A percentile compares a stretch with the other conserved stretches of the same genome.
Conservation (phyloP, 1,140 invertebrate genomes). For the Andricus grossulariae region DNA sequence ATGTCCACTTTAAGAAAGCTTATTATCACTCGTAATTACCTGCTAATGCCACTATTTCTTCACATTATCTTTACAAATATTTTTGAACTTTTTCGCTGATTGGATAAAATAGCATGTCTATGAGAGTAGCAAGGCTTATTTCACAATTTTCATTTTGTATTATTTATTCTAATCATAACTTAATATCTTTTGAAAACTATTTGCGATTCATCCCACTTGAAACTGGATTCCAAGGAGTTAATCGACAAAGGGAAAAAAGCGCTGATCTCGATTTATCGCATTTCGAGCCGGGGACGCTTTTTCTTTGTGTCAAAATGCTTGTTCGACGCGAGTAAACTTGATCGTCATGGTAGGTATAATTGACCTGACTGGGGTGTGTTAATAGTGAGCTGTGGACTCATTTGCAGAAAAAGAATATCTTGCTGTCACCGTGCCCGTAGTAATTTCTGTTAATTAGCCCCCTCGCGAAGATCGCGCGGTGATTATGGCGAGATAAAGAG, state of each 20-base stretch:
- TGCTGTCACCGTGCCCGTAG: constrained; percentile 17
- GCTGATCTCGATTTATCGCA: neutral
- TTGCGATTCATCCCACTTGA: neutral
- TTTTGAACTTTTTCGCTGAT: too few species aligned
- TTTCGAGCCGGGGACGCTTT: neutral
- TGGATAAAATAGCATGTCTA: too few species aligned
- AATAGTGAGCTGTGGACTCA: neutral
- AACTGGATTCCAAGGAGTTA: neutral
- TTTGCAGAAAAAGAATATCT: constrained; percentile 3
- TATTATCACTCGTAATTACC: too few species aligned
- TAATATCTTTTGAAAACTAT: neutral
- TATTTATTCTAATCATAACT: neutral
- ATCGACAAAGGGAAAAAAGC: neutral
- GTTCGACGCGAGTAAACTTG: constrained; percentile 4
- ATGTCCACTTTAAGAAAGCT: too few species aligned
- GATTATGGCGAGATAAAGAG: constrained; percentile 27
- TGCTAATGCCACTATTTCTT: too few species aligned
- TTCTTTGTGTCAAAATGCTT: neutral
- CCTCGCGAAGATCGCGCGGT: constrained; percentile 25
- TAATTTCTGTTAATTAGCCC: constrained; percentile 28
- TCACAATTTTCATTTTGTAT: too few species aligned
- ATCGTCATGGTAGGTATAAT: constrained; percentile 19
- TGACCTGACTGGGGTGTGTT: neutral
- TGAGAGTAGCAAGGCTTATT: too few species aligned
- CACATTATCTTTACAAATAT: too few species aligned